A percentile compares a stretch with the other conserved stretches of the same genome.
Conservation (phyloP, 2,888 invertebrate species). For the Eurytoma californica region DNA sequence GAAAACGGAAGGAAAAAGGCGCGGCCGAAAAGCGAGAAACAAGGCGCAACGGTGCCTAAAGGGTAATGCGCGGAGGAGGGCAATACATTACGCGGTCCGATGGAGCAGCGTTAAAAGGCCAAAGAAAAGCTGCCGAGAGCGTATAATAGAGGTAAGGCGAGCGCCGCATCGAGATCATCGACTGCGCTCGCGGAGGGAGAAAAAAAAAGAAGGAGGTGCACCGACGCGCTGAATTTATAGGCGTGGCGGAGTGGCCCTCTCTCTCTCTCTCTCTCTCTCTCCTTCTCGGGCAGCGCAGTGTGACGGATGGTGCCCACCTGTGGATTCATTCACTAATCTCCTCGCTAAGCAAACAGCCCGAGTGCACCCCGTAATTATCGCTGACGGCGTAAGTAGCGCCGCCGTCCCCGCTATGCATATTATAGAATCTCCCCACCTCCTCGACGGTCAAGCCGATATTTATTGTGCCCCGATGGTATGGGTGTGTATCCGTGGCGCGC, state of each 20-base stretch:
- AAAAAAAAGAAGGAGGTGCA: slow-evolving; percentile 3
- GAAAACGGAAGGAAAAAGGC: slow-evolving; percentile 33
- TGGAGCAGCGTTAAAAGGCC: slow-evolving; percentile 11
- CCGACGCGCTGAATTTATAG: slow-evolving; percentile 61
- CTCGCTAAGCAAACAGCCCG: slow-evolving; percentile 75
- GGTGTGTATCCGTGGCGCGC: slow-evolving; percentile 9
- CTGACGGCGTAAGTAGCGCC: slow-evolving; percentile 74
- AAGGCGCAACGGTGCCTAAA: slow-evolving; percentile 1
- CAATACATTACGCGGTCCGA: not conserved
- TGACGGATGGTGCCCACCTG: slow-evolving; percentile 76
- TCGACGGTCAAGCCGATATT: slow-evolving; percentile 64
- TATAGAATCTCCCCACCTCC: slow-evolving; percentile 36
- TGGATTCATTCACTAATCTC: slow-evolving; percentile 76
- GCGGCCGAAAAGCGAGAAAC: slow-evolving; percentile 24
- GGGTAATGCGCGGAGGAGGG: not conserved
- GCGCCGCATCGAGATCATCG: slow-evolving; percentile 14
- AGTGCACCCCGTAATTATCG: slow-evolving; percentile 74
- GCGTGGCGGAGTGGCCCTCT: slow-evolving; percentile 66
- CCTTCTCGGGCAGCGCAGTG: slow-evolving; percentile 57
- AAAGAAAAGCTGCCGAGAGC: slow-evolving; percentile 1
- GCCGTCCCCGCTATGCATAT: slow-evolving; percentile 29
- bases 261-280: slow-evolving; percentile 62
- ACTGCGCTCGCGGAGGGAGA: not conserved
- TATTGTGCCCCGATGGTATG: slow-evolving; percentile 62
- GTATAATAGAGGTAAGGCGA: not conserved